These are phyloP conservation scores for Tolmerus cingulatus DNA, from an alignment of 2,888 invertebrate species.

Conservation along the genomic window DNA sequence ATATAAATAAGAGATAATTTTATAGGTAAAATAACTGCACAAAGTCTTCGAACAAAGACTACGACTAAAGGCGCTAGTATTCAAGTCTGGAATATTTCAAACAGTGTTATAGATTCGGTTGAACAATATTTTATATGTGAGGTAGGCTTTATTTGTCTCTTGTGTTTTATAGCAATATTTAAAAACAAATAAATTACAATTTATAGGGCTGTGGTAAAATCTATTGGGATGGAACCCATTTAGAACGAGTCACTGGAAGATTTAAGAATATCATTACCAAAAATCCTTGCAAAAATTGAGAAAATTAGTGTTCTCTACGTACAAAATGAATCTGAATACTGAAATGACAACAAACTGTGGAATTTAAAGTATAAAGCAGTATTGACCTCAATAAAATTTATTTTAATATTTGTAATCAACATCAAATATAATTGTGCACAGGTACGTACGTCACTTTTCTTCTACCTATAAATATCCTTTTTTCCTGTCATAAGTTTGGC, in stretches of 20 bases:
- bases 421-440: neutral
- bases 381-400: slow-evolving; percentile 21
- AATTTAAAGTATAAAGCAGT: slow-evolving; percentile 10
- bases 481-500: neutral
- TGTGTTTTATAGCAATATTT: neutral
- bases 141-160: neutral
- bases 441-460: neutral
- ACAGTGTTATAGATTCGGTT: slow-evolving; percentile 55
- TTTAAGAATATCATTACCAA: slow-evolving; percentile 22
- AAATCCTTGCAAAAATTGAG: slow-evolving; percentile 10
- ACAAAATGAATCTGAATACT: slow-evolving; percentile 1
- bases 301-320: slow-evolving; percentile 13
- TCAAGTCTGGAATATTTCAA: slow-evolving; percentile 57
- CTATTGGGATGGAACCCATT: slow-evolving; percentile 50
- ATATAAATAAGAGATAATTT: neutral
- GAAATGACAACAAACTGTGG: neutral
- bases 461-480: neutral
- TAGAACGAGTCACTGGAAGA: slow-evolving; percentile 41
- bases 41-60: slow-evolving; percentile 33
- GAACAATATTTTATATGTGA: slow-evolving; percentile 49
- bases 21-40: slow-evolving; percentile 43
- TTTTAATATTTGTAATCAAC: slow-evolving; percentile 20
- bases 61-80: slow-evolving; percentile 44
- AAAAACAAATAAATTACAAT: neutral
- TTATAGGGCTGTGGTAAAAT: slow-evolving; percentile 59